Conservation (phyloP, 2,797 vertebrate genomes). For the Alectoris magna region DNA sequence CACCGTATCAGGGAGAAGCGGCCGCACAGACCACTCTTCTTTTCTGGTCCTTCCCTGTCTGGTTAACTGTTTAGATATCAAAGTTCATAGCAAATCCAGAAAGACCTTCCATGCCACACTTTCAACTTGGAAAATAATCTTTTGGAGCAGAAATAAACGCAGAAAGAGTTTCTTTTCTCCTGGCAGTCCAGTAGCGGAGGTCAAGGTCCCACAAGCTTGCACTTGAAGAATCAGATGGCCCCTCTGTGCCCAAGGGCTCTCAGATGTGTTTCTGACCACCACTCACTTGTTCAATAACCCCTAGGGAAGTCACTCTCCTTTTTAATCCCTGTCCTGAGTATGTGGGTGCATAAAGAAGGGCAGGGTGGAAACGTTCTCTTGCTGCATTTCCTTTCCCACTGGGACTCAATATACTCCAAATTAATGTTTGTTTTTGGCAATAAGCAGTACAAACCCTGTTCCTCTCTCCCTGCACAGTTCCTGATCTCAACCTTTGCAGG, state of each 20-base stretch:
- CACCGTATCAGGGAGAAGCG: not conserved
- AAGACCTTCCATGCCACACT: not conserved
- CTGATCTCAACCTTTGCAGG: not conserved
- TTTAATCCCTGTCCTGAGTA: not conserved
- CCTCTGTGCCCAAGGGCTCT: not conserved
- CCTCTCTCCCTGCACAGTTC: not conserved
- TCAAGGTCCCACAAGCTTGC: not conserved
- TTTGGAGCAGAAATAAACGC: not conserved
- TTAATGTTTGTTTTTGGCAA: not conserved
- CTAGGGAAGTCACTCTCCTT: not conserved
- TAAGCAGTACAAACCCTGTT: not conserved
- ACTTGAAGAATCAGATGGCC: not conserved
- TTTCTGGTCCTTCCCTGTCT: not conserved
- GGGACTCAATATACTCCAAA: not conserved
- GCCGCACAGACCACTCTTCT: not conserved
- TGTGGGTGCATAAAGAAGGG: accelerated
- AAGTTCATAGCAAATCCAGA: not conserved
- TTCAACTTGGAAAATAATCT: not conserved
- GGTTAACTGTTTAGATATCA: not conserved
- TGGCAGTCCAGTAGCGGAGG: not conserved
- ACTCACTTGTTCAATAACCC: not conserved
- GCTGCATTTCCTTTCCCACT: not conserved
- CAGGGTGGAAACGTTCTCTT: not conserved
- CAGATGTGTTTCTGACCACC: not conserved
- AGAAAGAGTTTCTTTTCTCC: not conserved